A percentile compares a stretch with the other conserved stretches of the same genome.
These are phyloP conservation scores for Syndactyla subalaris DNA, from an alignment of 2,797 vertebrate species.

Conservation along the genomic window DNA sequence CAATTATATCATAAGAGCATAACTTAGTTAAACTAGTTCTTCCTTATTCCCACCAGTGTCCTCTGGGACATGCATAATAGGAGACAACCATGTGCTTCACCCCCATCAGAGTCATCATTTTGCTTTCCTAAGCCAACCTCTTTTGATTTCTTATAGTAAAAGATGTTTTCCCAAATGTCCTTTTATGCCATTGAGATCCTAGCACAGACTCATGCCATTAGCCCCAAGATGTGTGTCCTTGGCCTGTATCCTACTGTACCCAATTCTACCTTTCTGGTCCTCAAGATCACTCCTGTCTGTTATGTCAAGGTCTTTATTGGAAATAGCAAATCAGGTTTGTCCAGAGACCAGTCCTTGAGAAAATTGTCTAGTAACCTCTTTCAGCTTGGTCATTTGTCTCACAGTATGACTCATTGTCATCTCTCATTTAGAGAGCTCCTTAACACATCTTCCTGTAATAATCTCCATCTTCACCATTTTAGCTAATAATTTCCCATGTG, in stretches of 20 bases:
- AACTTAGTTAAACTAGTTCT: background rate
- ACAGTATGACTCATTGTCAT: conserved; percentile 8
- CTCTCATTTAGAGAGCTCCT: conserved; percentile 17
- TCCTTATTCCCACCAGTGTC: background rate
- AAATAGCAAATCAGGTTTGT: conserved; percentile 23
- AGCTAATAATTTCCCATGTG: conserved; percentile 32
- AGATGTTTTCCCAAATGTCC: background rate
- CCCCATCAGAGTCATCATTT: background rate
- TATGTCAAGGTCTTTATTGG: background rate
- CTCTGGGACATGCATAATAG: background rate
- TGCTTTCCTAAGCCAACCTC: background rate
- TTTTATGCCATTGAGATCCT: background rate
- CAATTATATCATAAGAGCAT: background rate
- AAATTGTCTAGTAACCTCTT: conserved; percentile 35
- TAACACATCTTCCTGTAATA: conserved; percentile 25
- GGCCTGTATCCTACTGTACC: background rate
- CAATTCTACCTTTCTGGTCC: background rate
- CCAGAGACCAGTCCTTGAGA: background rate
- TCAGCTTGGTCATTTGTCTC: conserved; percentile 28
- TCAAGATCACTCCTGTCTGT: background rate
- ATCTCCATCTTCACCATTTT: conserved; percentile 13
- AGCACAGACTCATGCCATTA: background rate
- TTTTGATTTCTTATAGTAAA: background rate
- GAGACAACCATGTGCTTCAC: background rate
- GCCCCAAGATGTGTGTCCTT: background rate